phyloP scores from a whole-genome alignment of 2,888 invertebrate species.

The Ephialtes manifestator region DNA sequence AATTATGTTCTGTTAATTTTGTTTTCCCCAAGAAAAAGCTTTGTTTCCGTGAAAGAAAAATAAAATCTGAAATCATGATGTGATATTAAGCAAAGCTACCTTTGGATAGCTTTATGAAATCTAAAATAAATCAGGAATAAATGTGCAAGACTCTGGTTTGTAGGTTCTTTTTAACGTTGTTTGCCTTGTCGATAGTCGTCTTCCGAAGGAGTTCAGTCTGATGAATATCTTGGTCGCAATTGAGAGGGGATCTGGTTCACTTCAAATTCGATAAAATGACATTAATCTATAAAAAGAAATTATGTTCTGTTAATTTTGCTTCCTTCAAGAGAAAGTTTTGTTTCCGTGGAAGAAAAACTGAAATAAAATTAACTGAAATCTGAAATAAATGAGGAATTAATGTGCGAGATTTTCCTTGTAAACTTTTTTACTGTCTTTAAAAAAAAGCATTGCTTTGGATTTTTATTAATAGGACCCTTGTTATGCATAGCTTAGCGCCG shows the following conservation, averaged over 20 bases:
- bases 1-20: neutral
- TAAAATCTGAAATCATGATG: neutral
- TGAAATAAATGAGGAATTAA: neutral
- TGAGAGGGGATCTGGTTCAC: neutral
- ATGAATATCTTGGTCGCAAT: neutral
- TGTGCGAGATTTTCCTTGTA: no score
- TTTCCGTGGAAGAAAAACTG: no score
- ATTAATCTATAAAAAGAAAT: neutral
- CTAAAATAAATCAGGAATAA: neutral
- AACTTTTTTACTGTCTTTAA: no score
- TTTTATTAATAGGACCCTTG: no score
- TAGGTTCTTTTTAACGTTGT: neutral
- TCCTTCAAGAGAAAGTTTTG: no score
- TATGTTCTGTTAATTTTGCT: neutral
- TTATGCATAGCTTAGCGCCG: no score
- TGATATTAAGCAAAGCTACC: no score
- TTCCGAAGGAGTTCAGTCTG: neutral
- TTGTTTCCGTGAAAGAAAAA: neutral
- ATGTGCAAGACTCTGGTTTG: neutral
- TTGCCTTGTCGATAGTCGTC: conserved; percentile 10
- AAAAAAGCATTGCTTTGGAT: no score
- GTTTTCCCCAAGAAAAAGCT: neutral
- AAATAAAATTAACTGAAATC: no score
- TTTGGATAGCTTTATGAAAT: no score
- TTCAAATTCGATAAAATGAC: neutral